Evolutionary conservation across 2,797 vertebrate species (phyloP).

Genomic region (Takifugu ocellatus): DNA sequence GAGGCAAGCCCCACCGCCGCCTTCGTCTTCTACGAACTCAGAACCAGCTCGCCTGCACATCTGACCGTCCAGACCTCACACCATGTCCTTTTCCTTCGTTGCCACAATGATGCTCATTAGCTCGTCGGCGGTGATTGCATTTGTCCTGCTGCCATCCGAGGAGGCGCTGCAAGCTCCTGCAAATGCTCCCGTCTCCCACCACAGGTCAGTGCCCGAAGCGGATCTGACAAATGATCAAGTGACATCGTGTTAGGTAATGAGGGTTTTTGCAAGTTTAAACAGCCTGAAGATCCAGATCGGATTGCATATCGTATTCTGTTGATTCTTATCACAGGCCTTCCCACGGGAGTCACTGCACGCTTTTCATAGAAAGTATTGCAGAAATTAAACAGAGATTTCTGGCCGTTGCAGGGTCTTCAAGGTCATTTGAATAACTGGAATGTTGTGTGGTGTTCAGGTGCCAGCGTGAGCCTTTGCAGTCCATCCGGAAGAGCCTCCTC

Average conservation of each 20-base stretch:
- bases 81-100: slow-evolving; percentile 54
- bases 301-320: not conserved
- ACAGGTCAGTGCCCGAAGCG: slow-evolving; percentile 58
- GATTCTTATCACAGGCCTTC: not conserved
- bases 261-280: slow-evolving; percentile 2
- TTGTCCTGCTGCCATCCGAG: slow-evolving; percentile 58
- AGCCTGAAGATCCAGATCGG: not conserved
- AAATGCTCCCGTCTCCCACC: slow-evolving; percentile 9
- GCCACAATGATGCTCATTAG: slow-evolving; percentile 45
- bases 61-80: slow-evolving; percentile 5
- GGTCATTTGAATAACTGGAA: not conserved
- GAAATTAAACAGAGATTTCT: no score
- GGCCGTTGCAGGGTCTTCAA: not conserved
- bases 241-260: not conserved
- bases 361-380: no score
- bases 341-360: no score
- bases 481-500: slow-evolving; percentile 64
- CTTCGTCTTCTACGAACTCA: not conserved
- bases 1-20: slow-evolving; percentile 1
- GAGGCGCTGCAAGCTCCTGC: slow-evolving; percentile 33
- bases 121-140: slow-evolving; percentile 50
- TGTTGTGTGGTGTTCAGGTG: slow-evolving; percentile 50
- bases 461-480: slow-evolving; percentile 44
- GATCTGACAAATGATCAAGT: not conserved
- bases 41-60: slow-evolving; percentile 11